phyloP scores from a whole-genome alignment of 1,140 invertebrate genomes.

The Ylistrum balloti region DNA sequence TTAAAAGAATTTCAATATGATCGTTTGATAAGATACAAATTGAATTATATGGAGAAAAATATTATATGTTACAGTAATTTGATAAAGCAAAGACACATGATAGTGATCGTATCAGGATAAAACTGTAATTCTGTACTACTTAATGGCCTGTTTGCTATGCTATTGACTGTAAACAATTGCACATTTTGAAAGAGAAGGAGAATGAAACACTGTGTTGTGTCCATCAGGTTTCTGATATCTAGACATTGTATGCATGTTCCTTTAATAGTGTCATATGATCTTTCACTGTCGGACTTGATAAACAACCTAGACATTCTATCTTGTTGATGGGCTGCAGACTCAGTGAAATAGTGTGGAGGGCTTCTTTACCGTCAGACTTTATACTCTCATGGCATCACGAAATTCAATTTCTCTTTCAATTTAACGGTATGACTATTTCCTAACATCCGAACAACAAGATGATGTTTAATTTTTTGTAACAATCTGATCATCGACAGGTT shows the following conservation, averaged over 20 bases:
- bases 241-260: background rate
- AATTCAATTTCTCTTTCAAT: constrained; percentile 40
- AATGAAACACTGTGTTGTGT: background rate
- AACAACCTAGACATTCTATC: background rate
- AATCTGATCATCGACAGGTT: constrained; percentile 21
- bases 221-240: background rate
- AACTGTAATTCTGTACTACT: too few species aligned
- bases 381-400: background rate
- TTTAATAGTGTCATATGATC: constrained; percentile 6
- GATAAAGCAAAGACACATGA: constrained; percentile 17
- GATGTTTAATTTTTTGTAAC: constrained; percentile 30
- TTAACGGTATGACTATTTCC: constrained; percentile 18
- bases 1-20: too few species aligned
- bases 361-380: background rate
- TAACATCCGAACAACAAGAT: constrained; percentile 23
- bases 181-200: background rate
- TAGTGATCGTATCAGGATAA: too few species aligned
- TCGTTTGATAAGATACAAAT: background rate
- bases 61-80: background rate
- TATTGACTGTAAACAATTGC: background rate
- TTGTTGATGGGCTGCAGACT: background rate
- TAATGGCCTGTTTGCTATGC: too few species aligned
- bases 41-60: background rate
- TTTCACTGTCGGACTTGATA: background rate
- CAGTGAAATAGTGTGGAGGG: background rate